A percentile compares a stretch with the other conserved stretches of the same genome.
Conservation (phyloP, 2,113 vertebrate species). For the Sturnus vulgaris region DNA sequence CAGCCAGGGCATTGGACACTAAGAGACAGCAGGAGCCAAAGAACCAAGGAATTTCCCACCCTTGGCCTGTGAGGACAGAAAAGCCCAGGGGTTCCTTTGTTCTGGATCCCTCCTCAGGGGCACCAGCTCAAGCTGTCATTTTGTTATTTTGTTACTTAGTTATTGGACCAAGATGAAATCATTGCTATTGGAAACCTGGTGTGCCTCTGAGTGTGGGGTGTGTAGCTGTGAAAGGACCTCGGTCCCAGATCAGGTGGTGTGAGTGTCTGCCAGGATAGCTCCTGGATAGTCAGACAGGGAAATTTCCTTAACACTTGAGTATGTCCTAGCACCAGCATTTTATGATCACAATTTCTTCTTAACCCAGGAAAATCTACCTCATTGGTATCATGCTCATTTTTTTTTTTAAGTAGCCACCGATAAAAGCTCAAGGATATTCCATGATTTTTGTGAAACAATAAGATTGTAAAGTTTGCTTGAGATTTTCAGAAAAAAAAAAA, state of each 20-base stretch:
- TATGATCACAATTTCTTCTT: not conserved
- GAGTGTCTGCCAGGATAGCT: not conserved
- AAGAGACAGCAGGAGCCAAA: fast-evolving
- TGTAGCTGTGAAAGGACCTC: not conserved
- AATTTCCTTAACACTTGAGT: not conserved
- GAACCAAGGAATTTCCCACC: not conserved
- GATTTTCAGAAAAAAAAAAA: not conserved
- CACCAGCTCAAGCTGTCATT: not conserved
- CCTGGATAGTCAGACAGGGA: not conserved
- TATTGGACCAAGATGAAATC: not conserved
- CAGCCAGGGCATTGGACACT: too few relatives aligned
- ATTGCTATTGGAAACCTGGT: not conserved
- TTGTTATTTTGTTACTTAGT: not conserved
- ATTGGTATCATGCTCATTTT: fast-evolving
- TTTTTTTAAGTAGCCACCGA: not conserved
- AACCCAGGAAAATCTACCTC: not conserved
- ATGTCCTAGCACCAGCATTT: not conserved
- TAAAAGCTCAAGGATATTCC: not conserved
- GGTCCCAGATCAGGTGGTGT: fast-evolving
- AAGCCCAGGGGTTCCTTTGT: not conserved
- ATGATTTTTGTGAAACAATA: not conserved
- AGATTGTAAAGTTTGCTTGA: not conserved
- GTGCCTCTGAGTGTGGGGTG: not conserved
- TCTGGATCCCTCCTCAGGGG: not conserved
- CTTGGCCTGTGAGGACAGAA: not conserved